Base-by-base conservation (phyloP, 2,113 vertebrate species). In the Pao palembangensis region DNA sequence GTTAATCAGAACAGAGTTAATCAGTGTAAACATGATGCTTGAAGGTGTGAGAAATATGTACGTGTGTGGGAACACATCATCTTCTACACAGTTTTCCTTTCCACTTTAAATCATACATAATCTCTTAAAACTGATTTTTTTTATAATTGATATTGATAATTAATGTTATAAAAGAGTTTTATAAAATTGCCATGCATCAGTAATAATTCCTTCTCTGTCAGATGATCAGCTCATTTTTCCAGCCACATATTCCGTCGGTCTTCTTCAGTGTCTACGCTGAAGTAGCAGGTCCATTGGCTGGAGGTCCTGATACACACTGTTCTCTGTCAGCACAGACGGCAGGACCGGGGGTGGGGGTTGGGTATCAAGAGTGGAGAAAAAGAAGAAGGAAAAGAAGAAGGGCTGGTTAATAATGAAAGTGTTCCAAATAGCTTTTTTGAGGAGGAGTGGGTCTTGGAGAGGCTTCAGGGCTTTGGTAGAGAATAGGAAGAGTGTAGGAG, bases 351-450 rank as follows among this genome's bases (percentile, higher is more conserved):
- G 54, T 51, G 57, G 47, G 2, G 18, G 53, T 58, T 42, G 41
- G 17, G 48, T 5, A n/a, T 8, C 38, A 31, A 28, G 17, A 2
- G 14, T 6, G 49, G 20, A 42, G 50, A 65, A 69, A 64, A 70
- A 46, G 51, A 58, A 56, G 47, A 48, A 38, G 13, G 16, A 28
- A 52, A 48, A n/a, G 44, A 44, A 53, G 53, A 49, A 25, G 56
- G 50, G 57, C 66, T 69, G 69, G 81, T 81, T 82, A 76, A 85
- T 81, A 85, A 83, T 80, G 65, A 80, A 79, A 81, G 65, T 62
- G 70, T 82, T 87, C 67, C 75, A 76, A 71, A 82, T 75, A 67
- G 79, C 76, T 76, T 66, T 79, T 60, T 61, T 20, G 18, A 50
- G 51, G 64, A 74, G 69, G 66, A 78, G 69, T 65, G 59, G 61